These are phyloP conservation scores for Himalopsyche anomala DNA, from an alignment of 2,888 invertebrate species.

Conservation along the genomic window DNA sequence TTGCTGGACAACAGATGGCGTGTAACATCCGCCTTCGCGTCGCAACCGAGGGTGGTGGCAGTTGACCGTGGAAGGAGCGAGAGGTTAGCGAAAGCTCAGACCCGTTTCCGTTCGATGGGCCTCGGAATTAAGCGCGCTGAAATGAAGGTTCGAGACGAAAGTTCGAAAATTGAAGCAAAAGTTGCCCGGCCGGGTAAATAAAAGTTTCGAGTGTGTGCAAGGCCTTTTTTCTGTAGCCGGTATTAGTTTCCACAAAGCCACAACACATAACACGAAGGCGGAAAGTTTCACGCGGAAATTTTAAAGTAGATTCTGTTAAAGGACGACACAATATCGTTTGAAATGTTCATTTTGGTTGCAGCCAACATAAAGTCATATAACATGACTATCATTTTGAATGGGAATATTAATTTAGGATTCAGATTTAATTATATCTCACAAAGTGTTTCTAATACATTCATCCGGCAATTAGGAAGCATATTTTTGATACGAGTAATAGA, in stretches of 20 bases:
- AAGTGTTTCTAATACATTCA: too few relatives aligned
- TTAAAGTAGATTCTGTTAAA: slow-evolving; percentile 12
- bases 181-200: slow-evolving; percentile 56
- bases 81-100: slow-evolving; percentile 1
- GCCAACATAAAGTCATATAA: background rate
- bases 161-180: slow-evolving; percentile 53
- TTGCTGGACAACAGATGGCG: slow-evolving; percentile 38
- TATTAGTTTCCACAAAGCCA: slow-evolving; percentile 25
- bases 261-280: background rate
- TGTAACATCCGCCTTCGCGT: slow-evolving; percentile 5
- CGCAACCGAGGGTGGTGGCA: background rate
- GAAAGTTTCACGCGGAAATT: slow-evolving; percentile 29
- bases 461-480: too few relatives aligned
- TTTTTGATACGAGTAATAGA: too few relatives aligned
- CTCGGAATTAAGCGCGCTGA: slow-evolving; percentile 22
- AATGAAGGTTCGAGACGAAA: slow-evolving; percentile 41
- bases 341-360: background rate
- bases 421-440: too few relatives aligned
- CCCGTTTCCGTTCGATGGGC: slow-evolving; percentile 37
- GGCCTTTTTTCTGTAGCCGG: background rate
- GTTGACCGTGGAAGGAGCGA: background rate
- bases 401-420: too few relatives aligned
- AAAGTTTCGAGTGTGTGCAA: slow-evolving; percentile 50
- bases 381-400: too few relatives aligned
- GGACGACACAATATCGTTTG: slow-evolving; percentile 2